phyloP scores from a whole-genome alignment of 2,113 vertebrate genomes.

The Ailuropoda melanoleuca region DNA sequence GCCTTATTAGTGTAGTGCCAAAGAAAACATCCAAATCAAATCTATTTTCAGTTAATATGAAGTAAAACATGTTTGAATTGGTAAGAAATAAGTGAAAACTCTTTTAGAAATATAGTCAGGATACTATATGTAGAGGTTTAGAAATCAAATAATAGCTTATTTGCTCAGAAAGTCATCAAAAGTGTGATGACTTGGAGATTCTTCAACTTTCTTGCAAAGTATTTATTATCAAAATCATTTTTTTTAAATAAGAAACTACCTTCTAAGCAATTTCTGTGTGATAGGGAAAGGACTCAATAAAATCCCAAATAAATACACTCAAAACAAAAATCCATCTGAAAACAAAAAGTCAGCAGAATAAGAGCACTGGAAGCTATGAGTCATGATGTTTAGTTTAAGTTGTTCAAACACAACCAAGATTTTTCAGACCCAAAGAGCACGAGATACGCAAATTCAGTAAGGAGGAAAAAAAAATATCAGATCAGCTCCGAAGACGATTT shows the following conservation, averaged over 20 bases:
- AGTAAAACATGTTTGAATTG: conserved; percentile 46
- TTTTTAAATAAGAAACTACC: neutral
- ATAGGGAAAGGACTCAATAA: neutral
- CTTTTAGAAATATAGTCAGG: neutral
- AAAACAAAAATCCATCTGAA: neutral
- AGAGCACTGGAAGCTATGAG: neutral
- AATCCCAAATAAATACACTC: neutral
- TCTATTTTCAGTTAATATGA: conserved; percentile 74
- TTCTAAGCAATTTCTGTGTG: neutral
- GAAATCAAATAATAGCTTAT: neutral
- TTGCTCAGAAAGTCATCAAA: neutral
- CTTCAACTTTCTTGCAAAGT: neutral
- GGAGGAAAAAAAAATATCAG: neutral
- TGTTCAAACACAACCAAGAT: conserved; percentile 8
- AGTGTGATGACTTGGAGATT: neutral
- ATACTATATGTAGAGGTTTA: neutral
- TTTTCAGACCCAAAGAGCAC: neutral
- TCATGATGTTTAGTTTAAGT: neutral
- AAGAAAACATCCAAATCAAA: conserved; percentile 69
- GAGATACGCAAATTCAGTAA: neutral
- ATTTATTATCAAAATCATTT: neutral
- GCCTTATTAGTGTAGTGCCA: conserved; percentile 72
- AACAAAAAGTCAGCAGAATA: neutral
- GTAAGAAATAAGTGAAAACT: conserved; percentile 58
- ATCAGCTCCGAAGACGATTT: conserved; percentile 5